Evolutionary conservation across 2,797 vertebrate genomes (phyloP).

Genomic region (Clarias laeviceps): DNA sequence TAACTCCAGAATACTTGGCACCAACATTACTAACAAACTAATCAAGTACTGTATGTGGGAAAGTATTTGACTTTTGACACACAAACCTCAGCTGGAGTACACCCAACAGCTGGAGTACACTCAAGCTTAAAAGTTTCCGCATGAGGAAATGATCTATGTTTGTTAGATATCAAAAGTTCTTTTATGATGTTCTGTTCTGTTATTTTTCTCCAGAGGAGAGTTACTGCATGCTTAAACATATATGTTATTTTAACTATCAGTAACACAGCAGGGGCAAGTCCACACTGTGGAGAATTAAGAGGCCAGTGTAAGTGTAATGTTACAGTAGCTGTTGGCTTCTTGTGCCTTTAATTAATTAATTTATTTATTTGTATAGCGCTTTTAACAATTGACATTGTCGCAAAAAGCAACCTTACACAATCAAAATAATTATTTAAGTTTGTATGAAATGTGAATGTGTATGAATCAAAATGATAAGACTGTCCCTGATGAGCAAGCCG

Average conservation of each 20-base stretch:
- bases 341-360: neutral
- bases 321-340: neutral
- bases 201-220: neutral
- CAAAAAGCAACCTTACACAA: no score
- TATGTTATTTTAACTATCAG: neutral
- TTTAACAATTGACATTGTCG: no score
- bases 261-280: neutral
- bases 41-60: neutral
- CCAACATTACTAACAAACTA: neutral
- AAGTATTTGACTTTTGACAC: no score
- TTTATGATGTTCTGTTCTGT: neutral
- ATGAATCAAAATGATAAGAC: no score
- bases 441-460: no score
- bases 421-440: no score
- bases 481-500: no score
- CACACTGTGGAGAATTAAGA: neutral
- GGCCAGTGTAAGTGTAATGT: neutral
- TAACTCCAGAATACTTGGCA: neutral
- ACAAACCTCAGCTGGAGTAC: neutral
- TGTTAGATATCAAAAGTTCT: neutral
- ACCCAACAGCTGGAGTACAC: neutral
- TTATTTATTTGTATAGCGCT: no score
- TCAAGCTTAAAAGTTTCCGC: neutral
- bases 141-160: neutral
- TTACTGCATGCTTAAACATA: neutral